Evolutionary conservation across 1,140 invertebrate genomes (phyloP).

Genomic region (Drosophila trapezifrons): DNA sequence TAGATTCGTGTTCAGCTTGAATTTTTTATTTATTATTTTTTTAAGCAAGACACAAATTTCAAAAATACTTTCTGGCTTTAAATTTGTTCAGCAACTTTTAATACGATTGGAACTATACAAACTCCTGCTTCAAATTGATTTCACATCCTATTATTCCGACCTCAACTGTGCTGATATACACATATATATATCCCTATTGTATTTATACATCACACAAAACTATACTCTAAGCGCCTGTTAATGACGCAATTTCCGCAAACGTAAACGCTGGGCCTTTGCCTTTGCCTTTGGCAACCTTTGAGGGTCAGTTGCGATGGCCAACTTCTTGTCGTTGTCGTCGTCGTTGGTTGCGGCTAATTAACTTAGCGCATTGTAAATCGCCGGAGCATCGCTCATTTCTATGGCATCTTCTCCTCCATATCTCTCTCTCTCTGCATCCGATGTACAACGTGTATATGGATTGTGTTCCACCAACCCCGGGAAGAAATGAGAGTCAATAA

Average conservation of each 20-base stretch:
- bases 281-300: conserved; percentile 44
- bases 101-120: too few species aligned
- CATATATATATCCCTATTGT: conserved; percentile 3
- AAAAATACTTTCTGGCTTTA: too few species aligned
- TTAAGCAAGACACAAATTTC: too few species aligned
- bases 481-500: conserved; percentile 47
- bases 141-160: background rate
- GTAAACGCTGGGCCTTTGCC: conserved; percentile 10
- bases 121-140: too few species aligned
- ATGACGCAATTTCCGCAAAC: conserved; percentile 59
- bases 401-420: conserved; percentile 27
- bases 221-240: conserved; percentile 50
- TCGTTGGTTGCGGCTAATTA: conserved; percentile 44
- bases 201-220: conserved; percentile 25
- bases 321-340: conserved; percentile 14
- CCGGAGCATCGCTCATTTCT: conserved; percentile 43
- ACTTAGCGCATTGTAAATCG: conserved; percentile 56
- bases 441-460: conserved; percentile 1
- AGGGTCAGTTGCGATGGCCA: conserved; percentile 40
- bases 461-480: background rate
- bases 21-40: too few species aligned
- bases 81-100: too few species aligned
- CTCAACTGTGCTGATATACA: background rate
- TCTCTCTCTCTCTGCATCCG: background rate
- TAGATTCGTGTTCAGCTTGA: too few species aligned